Base-by-base conservation (phyloP, 2,797 vertebrate genomes). In the Rousettus madagascariensis region DNA sequence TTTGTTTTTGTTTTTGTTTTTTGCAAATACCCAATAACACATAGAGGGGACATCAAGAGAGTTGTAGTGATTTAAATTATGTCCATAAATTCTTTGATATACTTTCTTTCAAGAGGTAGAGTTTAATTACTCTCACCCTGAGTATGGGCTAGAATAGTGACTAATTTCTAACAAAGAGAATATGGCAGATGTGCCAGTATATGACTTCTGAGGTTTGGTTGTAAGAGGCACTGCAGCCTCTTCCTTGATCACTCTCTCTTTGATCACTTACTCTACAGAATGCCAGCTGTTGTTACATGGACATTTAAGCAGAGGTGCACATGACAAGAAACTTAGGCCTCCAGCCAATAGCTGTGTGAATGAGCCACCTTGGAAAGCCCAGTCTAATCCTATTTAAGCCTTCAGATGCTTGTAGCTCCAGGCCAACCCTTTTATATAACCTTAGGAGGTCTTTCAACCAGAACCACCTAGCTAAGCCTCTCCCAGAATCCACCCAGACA, bases 291-390 rank as follows among this genome's bases (percentile, higher is more conserved):
- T 51, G 41, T 30, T 9, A 15, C 20, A 82, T 86, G 46, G 17
- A 49, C 30, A 55, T 66, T 91, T 20, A 86, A 86, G 28, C 38
- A 91, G 71, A 86, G 53, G 19, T 24, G 16, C 41, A 59, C 84
- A 46, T 75, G 16, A 68, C 65, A 93, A 95, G 80, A 91, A 90
- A 84, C 43, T 19, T 51, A n/a, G 68, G 83, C 74, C 51, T 86
- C 22, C 22, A 71, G 22, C 36, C 36, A 84, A 80, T 22, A 89
- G 41, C 61, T 59, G 3, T 33, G 28, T 36, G 65, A 51, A 36
- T 90, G 10, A 84, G 30, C 55, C 68, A 55, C 33, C 71, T 49
- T 68, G 36, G 49, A 84, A 93, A 66, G 10, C 43, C n/a, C 63
- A 61, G 74, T 59, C 33, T 19, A 72, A 22, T 22, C 8, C 38